Evolutionary conservation across 2,113 vertebrate species (phyloP), one percentile per base, ranked within the genome.

Genomic region (Poeciliopsis turrubarensis): DNA sequence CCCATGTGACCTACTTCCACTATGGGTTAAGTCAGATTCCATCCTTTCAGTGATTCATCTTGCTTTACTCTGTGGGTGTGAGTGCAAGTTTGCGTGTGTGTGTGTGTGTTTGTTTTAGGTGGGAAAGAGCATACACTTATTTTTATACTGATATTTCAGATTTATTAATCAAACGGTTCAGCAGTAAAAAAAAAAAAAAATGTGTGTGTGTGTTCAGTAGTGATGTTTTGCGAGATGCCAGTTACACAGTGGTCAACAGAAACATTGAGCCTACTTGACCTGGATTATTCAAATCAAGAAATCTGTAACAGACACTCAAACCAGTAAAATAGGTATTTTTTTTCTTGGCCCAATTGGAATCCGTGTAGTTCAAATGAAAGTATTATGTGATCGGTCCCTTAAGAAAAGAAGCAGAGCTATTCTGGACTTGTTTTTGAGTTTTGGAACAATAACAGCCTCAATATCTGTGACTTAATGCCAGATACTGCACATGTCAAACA

Each of bases 1-100:
- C 88, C 82, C 87, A 69, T 86, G 85, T 91, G 89, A 91, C 90
- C 92, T 86, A 92, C 89, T 92, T 91, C 82, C 83, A 91, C 89
- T 80, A 75, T 61, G 86, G 84, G 88, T 90, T 91, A 84, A 67
- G 80, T 92, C 91, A 92, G 86, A 91, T 91, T 79, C 66, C 72
- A 92, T 92, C 67, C 81, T 78, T 68, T 82, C 72, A 65, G 89
- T 87, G 86, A 92, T 91, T 89, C 86, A 91, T 92, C 91, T 92
- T 77, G 74, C 77, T 88, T 86, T 70, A 39, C 67, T 75, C 69
- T 67, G 64, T 74, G 29, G 70, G 54, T 60, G 44, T 65, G 26
- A 69, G 70, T 78, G 67, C 80, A 61, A 26, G 26, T 74, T 60
- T 73, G 37, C 70, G 69, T 73, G 65, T 73, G 65, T 73, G 77